These are phyloP conservation scores for Echiichthys vipera DNA, from an alignment of 2,797 vertebrate species.

Conservation along the genomic window DNA sequence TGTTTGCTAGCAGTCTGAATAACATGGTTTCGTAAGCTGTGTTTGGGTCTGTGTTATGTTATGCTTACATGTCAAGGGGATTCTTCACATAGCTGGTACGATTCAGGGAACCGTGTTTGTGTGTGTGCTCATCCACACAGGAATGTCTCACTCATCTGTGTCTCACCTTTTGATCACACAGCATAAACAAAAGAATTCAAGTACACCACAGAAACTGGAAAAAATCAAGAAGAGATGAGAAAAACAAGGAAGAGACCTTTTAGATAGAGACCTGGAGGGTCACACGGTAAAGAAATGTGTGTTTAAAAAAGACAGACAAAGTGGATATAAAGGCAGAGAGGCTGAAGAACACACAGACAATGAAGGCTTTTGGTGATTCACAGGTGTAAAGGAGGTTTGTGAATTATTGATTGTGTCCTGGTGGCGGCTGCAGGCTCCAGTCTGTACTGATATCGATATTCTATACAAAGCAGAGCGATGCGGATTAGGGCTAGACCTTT, in stretches of 20 bases:
- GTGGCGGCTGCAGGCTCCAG: slow-evolving; percentile 44
- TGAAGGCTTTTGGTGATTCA: slow-evolving; percentile 35
- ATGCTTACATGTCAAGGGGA: slow-evolving; percentile 33
- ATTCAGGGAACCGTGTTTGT: slow-evolving; percentile 35
- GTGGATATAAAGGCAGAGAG: slow-evolving; percentile 4
- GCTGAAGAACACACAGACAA: slow-evolving; percentile 2
- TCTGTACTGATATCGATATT: slow-evolving; percentile 56
- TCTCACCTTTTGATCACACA: slow-evolving; percentile 16
- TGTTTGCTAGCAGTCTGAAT: slow-evolving; percentile 13
- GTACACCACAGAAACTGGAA: neutral
- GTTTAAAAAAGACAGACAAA: neutral
- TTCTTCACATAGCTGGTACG: slow-evolving; percentile 60
- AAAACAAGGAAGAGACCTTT: neutral
- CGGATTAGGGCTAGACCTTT: slow-evolving; percentile 28
- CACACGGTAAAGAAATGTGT: neutral
- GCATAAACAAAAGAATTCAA: neutral
- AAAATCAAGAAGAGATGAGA: neutral
- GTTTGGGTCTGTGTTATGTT: slow-evolving; percentile 36
- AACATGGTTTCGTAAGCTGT: slow-evolving; percentile 36
- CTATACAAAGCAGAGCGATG: slow-evolving; percentile 46
- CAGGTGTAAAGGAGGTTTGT: slow-evolving; percentile 45
- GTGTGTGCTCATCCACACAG: slow-evolving; percentile 27
- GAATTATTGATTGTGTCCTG: slow-evolving; percentile 63
- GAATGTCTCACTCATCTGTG: slow-evolving; percentile 51
- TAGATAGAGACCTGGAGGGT: neutral